These are phyloP conservation scores for Macaria liturata DNA, from an alignment of 2,888 invertebrate genomes.

Conservation along the genomic window DNA sequence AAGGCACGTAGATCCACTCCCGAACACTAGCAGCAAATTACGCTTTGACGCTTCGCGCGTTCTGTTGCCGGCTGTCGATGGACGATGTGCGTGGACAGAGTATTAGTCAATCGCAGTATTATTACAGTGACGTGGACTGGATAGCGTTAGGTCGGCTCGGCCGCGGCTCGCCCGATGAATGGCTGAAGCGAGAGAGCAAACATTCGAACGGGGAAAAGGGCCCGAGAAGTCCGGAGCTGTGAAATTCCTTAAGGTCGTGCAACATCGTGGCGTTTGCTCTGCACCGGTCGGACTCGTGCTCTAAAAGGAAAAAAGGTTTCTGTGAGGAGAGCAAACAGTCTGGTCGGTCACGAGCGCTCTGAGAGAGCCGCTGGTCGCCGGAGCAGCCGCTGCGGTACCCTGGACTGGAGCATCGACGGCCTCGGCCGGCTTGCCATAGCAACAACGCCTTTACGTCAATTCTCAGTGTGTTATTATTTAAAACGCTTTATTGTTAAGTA, in stretches of 20 bases:
- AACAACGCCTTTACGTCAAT: conserved; percentile 80
- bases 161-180: conserved; percentile 73
- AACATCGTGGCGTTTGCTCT: conserved; percentile 80
- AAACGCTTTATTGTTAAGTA: conserved; percentile 79
- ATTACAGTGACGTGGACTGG: conserved; percentile 82
- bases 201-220: conserved; percentile 74
- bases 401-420: conserved; percentile 47
- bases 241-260: conserved; percentile 81
- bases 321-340: conserved; percentile 76
- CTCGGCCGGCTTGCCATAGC: conserved; percentile 76
- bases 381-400: conserved; percentile 21
- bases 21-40: conserved; percentile 67
- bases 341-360: conserved; percentile 74
- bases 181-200: conserved; percentile 79
- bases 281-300: conserved; percentile 74
- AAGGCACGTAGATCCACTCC: conserved; percentile 68
- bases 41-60: conserved; percentile 81
- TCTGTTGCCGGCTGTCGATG: conserved; percentile 79
- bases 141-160: conserved; percentile 75
- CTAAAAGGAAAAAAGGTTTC: conserved; percentile 80
- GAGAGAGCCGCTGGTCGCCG: conserved; percentile 71
- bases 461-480: conserved; percentile 83
- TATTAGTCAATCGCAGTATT: conserved; percentile 84
- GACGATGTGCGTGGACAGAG: conserved; percentile 81
- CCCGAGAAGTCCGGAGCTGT: conserved; percentile 71